These are phyloP conservation scores for Eonycteris spelaea DNA, from an alignment of 2,113 vertebrate species.

Conservation along the genomic window DNA sequence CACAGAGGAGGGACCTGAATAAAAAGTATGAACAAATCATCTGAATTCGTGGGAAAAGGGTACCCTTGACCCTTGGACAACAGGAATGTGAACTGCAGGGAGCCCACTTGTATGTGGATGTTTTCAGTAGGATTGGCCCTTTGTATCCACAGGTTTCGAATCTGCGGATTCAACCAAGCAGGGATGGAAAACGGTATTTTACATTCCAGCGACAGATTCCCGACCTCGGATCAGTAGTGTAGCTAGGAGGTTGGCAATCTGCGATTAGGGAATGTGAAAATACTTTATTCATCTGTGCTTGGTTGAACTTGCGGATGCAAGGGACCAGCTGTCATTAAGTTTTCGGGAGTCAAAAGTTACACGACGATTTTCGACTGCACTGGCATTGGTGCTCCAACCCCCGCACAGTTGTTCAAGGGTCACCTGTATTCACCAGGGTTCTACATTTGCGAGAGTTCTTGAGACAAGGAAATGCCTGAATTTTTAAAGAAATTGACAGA, in stretches of 20 bases:
- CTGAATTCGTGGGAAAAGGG: neutral
- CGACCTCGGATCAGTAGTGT: neutral
- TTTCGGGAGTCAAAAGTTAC: neutral
- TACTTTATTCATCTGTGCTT: neutral
- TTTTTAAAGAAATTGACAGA: neutral
- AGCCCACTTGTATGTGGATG: neutral
- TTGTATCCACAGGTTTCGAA: neutral
- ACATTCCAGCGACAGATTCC: neutral
- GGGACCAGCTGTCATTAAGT: neutral
- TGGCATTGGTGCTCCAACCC: neutral
- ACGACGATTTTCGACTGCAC: neutral
- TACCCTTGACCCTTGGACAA: neutral
- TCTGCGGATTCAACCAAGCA: neutral
- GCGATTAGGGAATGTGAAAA: neutral
- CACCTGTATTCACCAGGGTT: neutral
- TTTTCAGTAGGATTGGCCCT: neutral
- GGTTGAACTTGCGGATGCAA: neutral
- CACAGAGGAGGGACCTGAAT: neutral
- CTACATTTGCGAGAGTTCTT: neutral
- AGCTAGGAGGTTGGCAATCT: neutral
- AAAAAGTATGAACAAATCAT: neutral
- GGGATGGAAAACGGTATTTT: neutral
- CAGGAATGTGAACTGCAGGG: neutral
- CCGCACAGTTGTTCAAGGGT: neutral
- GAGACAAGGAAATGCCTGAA: neutral